phyloP scores from a whole-genome alignment of 2,113 vertebrate genomes.

The Reinhardtius hippoglossoides region DNA sequence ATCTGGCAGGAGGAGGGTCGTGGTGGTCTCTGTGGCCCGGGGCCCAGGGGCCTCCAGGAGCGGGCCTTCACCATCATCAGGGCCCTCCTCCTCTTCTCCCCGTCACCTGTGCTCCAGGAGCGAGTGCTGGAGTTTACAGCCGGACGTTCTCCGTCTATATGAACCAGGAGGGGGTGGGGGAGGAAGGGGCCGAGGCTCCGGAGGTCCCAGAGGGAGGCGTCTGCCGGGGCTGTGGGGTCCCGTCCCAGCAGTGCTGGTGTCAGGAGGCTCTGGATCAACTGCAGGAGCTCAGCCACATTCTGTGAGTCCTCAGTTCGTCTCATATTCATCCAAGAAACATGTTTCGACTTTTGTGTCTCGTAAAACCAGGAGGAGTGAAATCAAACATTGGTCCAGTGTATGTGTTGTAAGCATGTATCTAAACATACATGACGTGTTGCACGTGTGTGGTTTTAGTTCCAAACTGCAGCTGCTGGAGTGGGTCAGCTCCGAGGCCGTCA shows the following conservation, averaged over 20 bases:
- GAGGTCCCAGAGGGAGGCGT: conserved; percentile 31
- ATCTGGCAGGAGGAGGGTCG: conserved; percentile 83
- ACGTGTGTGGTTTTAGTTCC: conserved; percentile 74
- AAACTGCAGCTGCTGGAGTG: conserved; percentile 91
- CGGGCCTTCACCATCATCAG: conserved; percentile 91
- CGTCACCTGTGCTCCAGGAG: conserved; percentile 87
- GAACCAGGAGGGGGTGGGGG: conserved; percentile 84
- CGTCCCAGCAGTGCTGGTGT: conserved; percentile 88
- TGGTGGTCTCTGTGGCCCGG: conserved; percentile 78
- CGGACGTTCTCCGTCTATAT: conserved; percentile 93
- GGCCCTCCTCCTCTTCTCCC: conserved; percentile 93
- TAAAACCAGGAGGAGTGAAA: too few relatives aligned
- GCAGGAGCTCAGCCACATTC: conserved; percentile 88
- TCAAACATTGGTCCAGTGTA: not conserved
- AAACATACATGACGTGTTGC: not conserved
- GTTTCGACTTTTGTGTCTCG: too few relatives aligned
- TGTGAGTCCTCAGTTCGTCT: conserved; percentile 82
- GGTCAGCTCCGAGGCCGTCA: conserved; percentile 92
- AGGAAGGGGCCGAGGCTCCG: conserved; percentile 49
- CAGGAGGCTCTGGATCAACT: conserved; percentile 89
- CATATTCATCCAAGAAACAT: too few relatives aligned
- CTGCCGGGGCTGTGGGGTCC: conserved; percentile 87
- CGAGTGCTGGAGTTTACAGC: conserved; percentile 90
- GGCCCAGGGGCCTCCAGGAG: conserved; percentile 84
- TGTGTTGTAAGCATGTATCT: not conserved